These are phyloP conservation scores for Chouioia cunea DNA, from an alignment of 2,888 invertebrate genomes.

Conservation along the genomic window DNA sequence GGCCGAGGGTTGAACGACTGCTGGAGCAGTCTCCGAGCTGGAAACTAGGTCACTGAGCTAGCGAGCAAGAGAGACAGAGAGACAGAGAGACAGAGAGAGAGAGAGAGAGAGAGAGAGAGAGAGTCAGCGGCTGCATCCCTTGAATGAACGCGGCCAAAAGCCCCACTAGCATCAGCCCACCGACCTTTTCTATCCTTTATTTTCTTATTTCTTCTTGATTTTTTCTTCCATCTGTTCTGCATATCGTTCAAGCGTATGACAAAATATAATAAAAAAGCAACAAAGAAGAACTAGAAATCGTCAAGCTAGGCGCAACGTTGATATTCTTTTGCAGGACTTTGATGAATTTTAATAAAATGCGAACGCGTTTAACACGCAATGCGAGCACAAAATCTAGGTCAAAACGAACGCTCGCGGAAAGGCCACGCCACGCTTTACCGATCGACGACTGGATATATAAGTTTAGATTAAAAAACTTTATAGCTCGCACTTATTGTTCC, in stretches of 20 bases:
- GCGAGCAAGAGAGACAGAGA: background rate
- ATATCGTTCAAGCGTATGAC: background rate
- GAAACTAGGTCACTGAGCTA: constrained; percentile 57
- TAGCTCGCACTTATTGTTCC: constrained; percentile 5
- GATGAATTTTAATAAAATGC: constrained; percentile 36
- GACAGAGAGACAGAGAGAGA: background rate
- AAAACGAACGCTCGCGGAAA: constrained; percentile 11
- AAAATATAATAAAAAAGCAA: too few species aligned
- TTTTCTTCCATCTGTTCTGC: background rate
- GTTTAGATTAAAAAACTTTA: constrained; percentile 46
- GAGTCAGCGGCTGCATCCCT: constrained; percentile 50
- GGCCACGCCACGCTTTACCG: constrained; percentile 21
- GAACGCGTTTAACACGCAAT: constrained; percentile 15
- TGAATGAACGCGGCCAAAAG: constrained; percentile 56
- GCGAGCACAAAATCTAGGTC: background rate
- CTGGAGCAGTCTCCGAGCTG: constrained; percentile 59
- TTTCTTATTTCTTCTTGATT: constrained; percentile 1
- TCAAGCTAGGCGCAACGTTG: too few species aligned
- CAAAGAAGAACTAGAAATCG: too few species aligned
- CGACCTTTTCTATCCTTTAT: background rate
- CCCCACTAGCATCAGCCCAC: constrained; percentile 41
- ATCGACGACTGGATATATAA: constrained; percentile 13
- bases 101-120: background rate
- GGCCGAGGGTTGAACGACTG: constrained; percentile 68
- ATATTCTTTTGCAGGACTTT: too few species aligned